Evolutionary conservation across 1,140 invertebrate species (phyloP), one percentile per base, ranked within the genome.

Genomic region (Trigoniulus corallinus): DNA sequence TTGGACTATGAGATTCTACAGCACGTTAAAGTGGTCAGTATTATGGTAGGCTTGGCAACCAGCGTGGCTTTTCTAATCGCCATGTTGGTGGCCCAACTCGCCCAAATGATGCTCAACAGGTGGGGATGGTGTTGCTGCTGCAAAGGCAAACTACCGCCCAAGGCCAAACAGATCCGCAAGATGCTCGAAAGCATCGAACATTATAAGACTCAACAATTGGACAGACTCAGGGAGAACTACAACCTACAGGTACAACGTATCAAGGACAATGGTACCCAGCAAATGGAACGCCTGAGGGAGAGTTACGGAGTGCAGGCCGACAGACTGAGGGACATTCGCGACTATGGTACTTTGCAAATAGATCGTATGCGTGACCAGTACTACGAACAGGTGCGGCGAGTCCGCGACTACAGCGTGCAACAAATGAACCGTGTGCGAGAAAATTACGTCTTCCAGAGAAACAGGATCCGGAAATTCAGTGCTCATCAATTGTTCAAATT

Each of bases 401-500:
- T 89, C n/a, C 75, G 84, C 43, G 84, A 88, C 59, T 92, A 92
- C 64, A 89, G 86, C 7, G 82, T 82, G 2, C 75, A 77, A 52
- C 88, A 94, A 66, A 72, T 96, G 54, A 86, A 88, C 62, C 86
- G 86, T 79, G 84, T 95, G 46, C 75, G 88, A 46, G 88, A 94
- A 62, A 92, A 91, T 64, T 95, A 95, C 67, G 82, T 93, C 59
- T 88, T 88, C 74, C 91, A 95, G 68, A 75, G 89, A 15, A 85
- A 92, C 62, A 82, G 89, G 60, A 89, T 95, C 48, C 74, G 88
- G 15, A 94, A 95, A 64, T 96, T 94, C 68, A 89, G 87, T 64
- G 79, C 85, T 0, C 84, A 91, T 60, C 89, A 95, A 64, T 78
- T 93, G 29, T 67, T 92, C 15, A 74, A 85, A 43, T 68, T 94